Conservation (phyloP, 92 coral and sea anemone genomes). For the Phenganax stokvisi region DNA sequence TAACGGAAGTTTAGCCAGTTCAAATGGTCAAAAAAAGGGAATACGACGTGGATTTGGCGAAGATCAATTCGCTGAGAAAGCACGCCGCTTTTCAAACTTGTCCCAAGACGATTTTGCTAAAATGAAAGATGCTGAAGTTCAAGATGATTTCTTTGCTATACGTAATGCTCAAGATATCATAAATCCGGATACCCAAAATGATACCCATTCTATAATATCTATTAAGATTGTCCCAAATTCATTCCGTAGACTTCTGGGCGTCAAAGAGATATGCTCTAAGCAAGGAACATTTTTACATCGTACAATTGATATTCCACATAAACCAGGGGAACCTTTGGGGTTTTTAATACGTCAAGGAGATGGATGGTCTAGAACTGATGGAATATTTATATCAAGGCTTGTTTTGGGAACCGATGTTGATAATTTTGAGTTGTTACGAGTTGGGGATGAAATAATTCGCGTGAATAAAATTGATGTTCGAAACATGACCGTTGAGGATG, state of each 20-base stretch:
- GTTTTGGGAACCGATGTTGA: slow-evolving; percentile 96
- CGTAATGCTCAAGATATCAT: slow-evolving; percentile 97
- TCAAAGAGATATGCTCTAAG: slow-evolving; percentile 94
- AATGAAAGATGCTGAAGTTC: slow-evolving; percentile 96
- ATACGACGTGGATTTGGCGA: slow-evolving; percentile 38
- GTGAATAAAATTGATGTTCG: slow-evolving; percentile 97
- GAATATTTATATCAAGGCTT: slow-evolving; percentile 94
- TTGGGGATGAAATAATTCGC: slow-evolving; percentile 89
- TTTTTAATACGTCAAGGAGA: slow-evolving; percentile 99
- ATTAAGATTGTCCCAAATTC: slow-evolving; percentile 90
- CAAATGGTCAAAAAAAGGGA: slow-evolving; percentile 35
- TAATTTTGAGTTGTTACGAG: slow-evolving; percentile 91
- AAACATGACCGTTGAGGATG: slow-evolving; percentile 88
- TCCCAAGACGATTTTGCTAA: slow-evolving; percentile 97
- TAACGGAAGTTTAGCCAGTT: slow-evolving; percentile 65
- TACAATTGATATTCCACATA: slow-evolving; percentile 82
- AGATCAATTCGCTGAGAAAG: slow-evolving; percentile 66
- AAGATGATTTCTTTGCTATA: slow-evolving; percentile 88
- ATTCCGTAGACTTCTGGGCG: slow-evolving; percentile 83
- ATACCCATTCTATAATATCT: slow-evolving; percentile 88
- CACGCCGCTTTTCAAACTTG: slow-evolving; percentile 88
- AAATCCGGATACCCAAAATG: slow-evolving; percentile 90
- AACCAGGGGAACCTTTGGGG: slow-evolving; percentile 95
- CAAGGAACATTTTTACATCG: slow-evolving; percentile 96
- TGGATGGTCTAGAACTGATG: slow-evolving; percentile 95